Base-by-base conservation (phyloP, 2,113 vertebrate genomes). In the Zonotrichia leucophrys region DNA sequence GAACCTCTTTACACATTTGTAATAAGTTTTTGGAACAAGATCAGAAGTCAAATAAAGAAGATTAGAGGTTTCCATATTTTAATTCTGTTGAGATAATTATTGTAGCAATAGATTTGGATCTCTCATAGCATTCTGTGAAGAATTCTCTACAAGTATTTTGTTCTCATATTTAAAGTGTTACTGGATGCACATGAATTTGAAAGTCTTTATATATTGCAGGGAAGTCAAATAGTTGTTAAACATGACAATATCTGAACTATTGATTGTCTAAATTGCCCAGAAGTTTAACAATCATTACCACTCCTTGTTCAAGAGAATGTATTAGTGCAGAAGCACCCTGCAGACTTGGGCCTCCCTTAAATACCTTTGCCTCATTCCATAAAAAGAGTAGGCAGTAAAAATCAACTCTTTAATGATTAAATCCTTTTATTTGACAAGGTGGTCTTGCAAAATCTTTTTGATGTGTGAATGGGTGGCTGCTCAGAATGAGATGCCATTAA, bases 41-140 rank as follows among this genome's bases (percentile, higher is more conserved):
- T 95, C 92, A 94, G 49, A 95, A 75, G 74, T 56, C 24, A 75
- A 83, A 78, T 92, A 75, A 52, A 87, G 24, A 84, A 90, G 86
- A 92, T 91, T 80, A 95, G 47, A 94, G 27, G 35, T 64, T 90
- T 84, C 33, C 44, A 44, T 64, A 81, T 30, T 70, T 90, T 92
- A 77, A 89, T 90, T 89, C 21, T 92, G 27, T 67, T 79, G 69
- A 90, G 68, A 47, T 77, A 66, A 56, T 90, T 90, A 74, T 89
- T 60, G 33, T 35, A 81, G 56, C 27, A 72, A 33, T 10, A 74
- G 56, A 70, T 92, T 76, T 27, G 58, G 4, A 74, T 81, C 15
- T 83, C 11, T 83, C 28, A 44, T 24, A 50, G 15, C 21, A 42
- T 59, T 92, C 33, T 87, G 39, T 63, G 70, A 81, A 81, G 66